Evolutionary conservation across 2,113 vertebrate species (phyloP), one percentile per base, ranked within the genome.

Genomic region (Cottus gobio): DNA sequence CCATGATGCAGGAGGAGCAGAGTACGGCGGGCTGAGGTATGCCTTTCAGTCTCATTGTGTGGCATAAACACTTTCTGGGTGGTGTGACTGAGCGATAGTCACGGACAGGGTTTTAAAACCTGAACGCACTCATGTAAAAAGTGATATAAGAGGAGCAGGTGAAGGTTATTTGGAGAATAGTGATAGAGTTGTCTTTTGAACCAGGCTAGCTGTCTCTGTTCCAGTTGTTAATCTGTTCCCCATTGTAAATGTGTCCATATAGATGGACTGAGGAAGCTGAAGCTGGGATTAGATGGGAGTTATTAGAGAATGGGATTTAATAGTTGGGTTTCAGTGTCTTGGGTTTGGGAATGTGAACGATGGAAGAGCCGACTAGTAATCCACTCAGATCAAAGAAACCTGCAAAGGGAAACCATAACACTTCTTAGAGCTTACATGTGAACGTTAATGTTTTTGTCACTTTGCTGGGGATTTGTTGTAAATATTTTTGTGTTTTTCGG

Each of bases 401-500:
- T 39, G 56, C 74, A 68, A 60, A 77, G 70, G 54, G 73, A 80
- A 58, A 79, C 34, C 6, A 6, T 39, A 63, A 75, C n/a, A 34
- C 50, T 57, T 31, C 30, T 60, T 34, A 5, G 79, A 79, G 67
- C 58, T 83, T 77, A 64, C 54, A 61, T 57, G 44, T 77, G 64
- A 89, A 80, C n/a, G 66, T 77, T 71, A 31, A 78, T 79, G 67
- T 69, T 89, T 70, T 82, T 26, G 57, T 84, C 57, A 37, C 57
- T 83, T 36, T 54, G 58, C 75, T 8, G 56, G 50, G 50, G 77
- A 69, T 83, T 57, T 39, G 69, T 82, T 94, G 90, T 94, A 93
- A 84, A 93, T 94, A 92, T 82, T 85, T 75, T 54, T 69, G 50
- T 70, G 75, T 81, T 80, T 76, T 48, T 79, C 39, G 64, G 73